Evolutionary conservation across 2,888 invertebrate species (phyloP).

Genomic region (Polydrusus pterygomalis): DNA sequence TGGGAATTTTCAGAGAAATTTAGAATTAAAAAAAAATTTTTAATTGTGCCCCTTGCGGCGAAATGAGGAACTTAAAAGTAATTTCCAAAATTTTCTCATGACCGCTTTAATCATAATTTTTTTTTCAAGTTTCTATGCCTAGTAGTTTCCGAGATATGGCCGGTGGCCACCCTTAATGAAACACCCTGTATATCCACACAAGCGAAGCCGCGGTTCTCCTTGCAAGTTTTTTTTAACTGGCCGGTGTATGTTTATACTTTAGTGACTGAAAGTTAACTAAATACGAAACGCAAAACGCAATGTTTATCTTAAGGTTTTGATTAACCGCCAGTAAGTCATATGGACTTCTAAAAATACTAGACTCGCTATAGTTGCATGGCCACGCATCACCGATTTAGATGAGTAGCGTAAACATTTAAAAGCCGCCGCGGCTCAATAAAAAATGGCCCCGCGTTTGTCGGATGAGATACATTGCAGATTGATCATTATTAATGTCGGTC

Average conservation of each 20-base stretch:
- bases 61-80: too few relatives aligned
- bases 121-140: too few relatives aligned
- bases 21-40: too few relatives aligned
- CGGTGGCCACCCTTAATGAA: too few relatives aligned
- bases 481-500: conserved; percentile 42
- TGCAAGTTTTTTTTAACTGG: background rate
- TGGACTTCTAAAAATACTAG: conserved; percentile 30
- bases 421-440: conserved; percentile 34
- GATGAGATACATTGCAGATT: conserved; percentile 42
- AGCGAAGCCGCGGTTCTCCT: background rate
- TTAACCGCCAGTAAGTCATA: conserved; percentile 34
- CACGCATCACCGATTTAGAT: conserved; percentile 37
- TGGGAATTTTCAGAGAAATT: too few relatives aligned
- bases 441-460: conserved; percentile 34
- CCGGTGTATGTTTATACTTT: background rate
- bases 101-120: too few relatives aligned
- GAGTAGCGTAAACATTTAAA: conserved; percentile 45
- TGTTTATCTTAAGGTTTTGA: conserved; percentile 21
- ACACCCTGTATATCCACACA: too few relatives aligned
- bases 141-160: too few relatives aligned
- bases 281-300: background rate
- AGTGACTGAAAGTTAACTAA: background rate
- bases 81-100: too few relatives aligned
- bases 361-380: conserved; percentile 7
- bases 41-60: too few relatives aligned